Evolutionary conservation across 2,888 invertebrate species (phyloP), one percentile per base, ranked within the genome.

Genomic region (Desoria tigrina): DNA sequence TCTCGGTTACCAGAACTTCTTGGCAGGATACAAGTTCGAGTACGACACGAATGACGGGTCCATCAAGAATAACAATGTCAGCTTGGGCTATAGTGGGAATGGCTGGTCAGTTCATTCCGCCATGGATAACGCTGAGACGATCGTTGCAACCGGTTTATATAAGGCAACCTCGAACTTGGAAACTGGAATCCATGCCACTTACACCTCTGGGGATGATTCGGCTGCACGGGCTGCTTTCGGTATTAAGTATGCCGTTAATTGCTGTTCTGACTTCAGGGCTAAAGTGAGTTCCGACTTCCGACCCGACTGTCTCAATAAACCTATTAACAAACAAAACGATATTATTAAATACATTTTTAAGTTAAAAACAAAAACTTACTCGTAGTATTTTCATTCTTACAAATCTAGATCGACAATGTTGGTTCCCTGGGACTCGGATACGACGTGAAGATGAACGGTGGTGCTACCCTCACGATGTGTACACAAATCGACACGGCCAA

Each of bases 61-160:
- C 0, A 7, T 66, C 6, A 69, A 63, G 32, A 66, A 66, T 24
- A 63, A 54, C 24, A 69, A 69, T 42, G 27, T 66, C n/a, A 9
- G 63, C 2, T 11, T 65, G 26, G 65, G 63, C 4, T 65, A 61
- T 42, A n/a, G 3, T 16, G 69, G 66, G 2, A 51, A 61, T 9
- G 66, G 69, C 24, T 16, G 63, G 14, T 61, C 55, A 18, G 26
- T 69, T n/a, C 49, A 57, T 16, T 4, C 63, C 9, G 23, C 32
- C 2, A 23, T 69, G 24, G 66, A 66, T 49, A 69, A 69, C 23
- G 65, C 66, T 2, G 66, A 69, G 18, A 45, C 60, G 9, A 51
- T 66, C 28, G 60, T 57, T 56, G 59, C 57, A 18, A 59, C 63
- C 18, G 16, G 56, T 2, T 27, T 59, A 2, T 63, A 56, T 62